A percentile compares a stretch with the other conserved stretches of the same genome.
Conservation (phyloP, 2,113 vertebrate genomes). For the Paraplagusia blochii region DNA sequence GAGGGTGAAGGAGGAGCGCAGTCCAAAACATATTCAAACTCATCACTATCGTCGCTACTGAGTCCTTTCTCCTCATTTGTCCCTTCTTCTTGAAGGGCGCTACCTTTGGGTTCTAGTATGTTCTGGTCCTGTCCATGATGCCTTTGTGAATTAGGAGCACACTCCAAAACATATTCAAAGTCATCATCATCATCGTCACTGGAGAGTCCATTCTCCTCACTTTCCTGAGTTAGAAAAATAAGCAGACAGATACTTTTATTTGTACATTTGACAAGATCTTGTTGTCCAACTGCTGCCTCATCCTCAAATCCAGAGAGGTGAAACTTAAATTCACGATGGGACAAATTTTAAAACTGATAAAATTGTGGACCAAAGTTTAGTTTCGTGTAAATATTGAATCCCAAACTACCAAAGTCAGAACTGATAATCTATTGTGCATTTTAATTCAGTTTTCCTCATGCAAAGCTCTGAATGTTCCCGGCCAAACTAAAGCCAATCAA, state of each 20-base stretch:
- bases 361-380: no score
- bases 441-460: no score
- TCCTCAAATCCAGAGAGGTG: no score
- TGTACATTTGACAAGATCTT: no score
- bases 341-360: no score
- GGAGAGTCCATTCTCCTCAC: constrained; percentile 31
- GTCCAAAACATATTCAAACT: constrained; percentile 43
- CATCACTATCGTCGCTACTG: constrained; percentile 57
- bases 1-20: background rate
- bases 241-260: background rate
- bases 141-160: background rate
- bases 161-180: constrained; percentile 39
- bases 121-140: constrained; percentile 12
- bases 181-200: constrained; percentile 56
- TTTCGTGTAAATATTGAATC: no score
- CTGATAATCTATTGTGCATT: no score
- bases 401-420: no score
- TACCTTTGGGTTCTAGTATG: constrained; percentile 5
- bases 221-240: constrained; percentile 25
- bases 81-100: background rate
- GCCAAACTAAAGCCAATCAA: no score
- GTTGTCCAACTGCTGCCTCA: no score
- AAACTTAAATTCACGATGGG: no score
- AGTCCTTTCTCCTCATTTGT: constrained; percentile 13
- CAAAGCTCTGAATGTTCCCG: no score